Base-by-base conservation (phyloP, 2,888 invertebrate genomes). In the Melanophora roralis region DNA sequence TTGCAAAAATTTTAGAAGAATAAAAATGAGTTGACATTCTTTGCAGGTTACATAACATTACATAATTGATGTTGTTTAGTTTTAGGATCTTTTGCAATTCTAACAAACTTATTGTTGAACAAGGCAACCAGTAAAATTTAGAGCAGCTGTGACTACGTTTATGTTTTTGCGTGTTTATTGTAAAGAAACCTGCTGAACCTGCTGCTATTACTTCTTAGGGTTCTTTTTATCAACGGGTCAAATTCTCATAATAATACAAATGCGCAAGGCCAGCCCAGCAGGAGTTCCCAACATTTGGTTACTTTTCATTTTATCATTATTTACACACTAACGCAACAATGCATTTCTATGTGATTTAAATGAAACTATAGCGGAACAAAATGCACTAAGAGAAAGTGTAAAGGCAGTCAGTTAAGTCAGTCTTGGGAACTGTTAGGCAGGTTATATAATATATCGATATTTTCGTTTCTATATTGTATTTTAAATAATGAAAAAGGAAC, bases 161-260 rank as follows among this genome's bases (percentile, higher is more conserved):
- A n/a, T 16, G 14, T 55, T 51, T 9, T 19, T n/a, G 11, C 43
- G 16, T 27, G 47, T 14, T 1, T 55, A 8, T 68, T 45, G 43
- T 34, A 51, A 68, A 55, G 60, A 68, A 82, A 83, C 81, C 77
- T 76, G 78, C 79, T 76, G 76, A 81, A 82, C 82, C 82, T 83
- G 83, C 82, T 78, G 82, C 36, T 49, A 43, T 62, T 27, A 27
- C 6, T 27, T 3, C 27, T 27, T 60, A 49, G 57, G 62, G 68
- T 71, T n/a, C 45, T 27, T 72, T 68, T 53, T 14, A 43, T 62
- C n/a, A 57, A 43, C 43, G 43, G 36, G 36, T 23, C 21, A 12
- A 23, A 12, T 53, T 38, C 21, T 49, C 21, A 45, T 62, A n/a
- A n/a, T 59, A 67, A 60, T 43, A 7, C 68, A 79, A 78, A 77